Base-by-base conservation (phyloP, 1,140 invertebrate genomes). In the Bathynomus jamesi region DNA sequence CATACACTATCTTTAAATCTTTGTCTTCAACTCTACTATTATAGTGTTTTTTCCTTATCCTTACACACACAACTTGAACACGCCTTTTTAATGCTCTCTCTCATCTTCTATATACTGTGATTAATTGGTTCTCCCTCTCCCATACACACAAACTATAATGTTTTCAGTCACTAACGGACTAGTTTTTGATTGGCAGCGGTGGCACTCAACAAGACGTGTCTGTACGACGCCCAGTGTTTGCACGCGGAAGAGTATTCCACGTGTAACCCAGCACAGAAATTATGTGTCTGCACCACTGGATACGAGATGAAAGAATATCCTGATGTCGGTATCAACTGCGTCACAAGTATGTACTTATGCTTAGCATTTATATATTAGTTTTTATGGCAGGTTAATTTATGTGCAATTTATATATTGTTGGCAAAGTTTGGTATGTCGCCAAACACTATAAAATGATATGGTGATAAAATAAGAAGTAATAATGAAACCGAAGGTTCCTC, bases 301-400 rank as follows among this genome's bases (percentile, higher is more conserved):
- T 75, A 69, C 29, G 24, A 30, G 11, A 60, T 75, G 30, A 71
- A 75, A 28, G 67, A 69, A n/a, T 66, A 69, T 5, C 74, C 74
- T 21, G 60, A 72, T 25, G 46, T 75, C 13, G 74, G 74, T 21
- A 30, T 70, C 61, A 72, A 53, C 66, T 75, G 74, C 29, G 67
- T 72, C 31, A 53, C 46, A 25, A 61, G 74, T 75, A 24, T 62
- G 71, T 71, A 11, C 2, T 66, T 17, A 0, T 2, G 2, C 0
- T 63, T 2, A 24, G 8, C 8, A 63, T 24, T 2, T 63, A 63
- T 63, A 63, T 63, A 28, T 63, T 13, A 24, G 25, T 63, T 13
- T 63, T 13, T 63, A 24, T 63, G 8, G n/a, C n/a, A n/a, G n/a
- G n/a, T n/a, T 4, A 4, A 24, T 63, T 4, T 24, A 24, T 63